Percentiles rank a stretch among this genome's conserved stretches.
Evolutionary conservation across 2,888 invertebrate species (phyloP).

Genomic region (Troilus luridus): DNA sequence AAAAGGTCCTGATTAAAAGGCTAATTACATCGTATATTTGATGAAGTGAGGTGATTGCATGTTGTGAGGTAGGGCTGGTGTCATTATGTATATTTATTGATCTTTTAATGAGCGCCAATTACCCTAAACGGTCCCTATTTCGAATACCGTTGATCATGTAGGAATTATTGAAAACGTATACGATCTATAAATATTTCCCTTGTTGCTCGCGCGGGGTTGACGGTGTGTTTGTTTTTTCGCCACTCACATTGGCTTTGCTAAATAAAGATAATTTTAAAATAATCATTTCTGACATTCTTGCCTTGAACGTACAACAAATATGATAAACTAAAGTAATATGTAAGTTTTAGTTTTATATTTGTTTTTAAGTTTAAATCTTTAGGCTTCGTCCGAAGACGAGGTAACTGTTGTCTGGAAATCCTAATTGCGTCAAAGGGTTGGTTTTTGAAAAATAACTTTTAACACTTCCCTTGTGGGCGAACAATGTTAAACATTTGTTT

Average conservation of each 20-base stretch:
- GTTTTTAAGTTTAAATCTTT: no score
- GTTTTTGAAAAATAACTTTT: no score
- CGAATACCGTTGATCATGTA: conserved; percentile 9
- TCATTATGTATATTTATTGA: conserved; percentile 44
- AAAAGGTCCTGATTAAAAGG: conserved; percentile 36
- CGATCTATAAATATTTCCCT: background rate
- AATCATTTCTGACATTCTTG: no score
- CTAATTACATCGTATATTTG: conserved; percentile 20
- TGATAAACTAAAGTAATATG: no score
- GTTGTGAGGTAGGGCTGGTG: background rate
- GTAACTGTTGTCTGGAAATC: no score
- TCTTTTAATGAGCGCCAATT: conserved; percentile 37
- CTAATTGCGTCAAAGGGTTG: no score
- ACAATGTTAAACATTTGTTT: no score
- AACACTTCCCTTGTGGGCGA: no score
- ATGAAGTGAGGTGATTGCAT: conserved; percentile 31
- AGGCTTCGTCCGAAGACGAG: no score
- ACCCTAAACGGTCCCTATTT: background rate
- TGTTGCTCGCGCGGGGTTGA: background rate
- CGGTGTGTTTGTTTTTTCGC: background rate
- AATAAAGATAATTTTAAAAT: background rate
- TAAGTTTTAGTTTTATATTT: no score
- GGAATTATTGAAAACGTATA: conserved; percentile 11
- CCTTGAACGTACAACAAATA: no score
- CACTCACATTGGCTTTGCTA: background rate